phyloP scores from a whole-genome alignment of 2,888 invertebrate genomes.

The Amphipyra berbera region DNA sequence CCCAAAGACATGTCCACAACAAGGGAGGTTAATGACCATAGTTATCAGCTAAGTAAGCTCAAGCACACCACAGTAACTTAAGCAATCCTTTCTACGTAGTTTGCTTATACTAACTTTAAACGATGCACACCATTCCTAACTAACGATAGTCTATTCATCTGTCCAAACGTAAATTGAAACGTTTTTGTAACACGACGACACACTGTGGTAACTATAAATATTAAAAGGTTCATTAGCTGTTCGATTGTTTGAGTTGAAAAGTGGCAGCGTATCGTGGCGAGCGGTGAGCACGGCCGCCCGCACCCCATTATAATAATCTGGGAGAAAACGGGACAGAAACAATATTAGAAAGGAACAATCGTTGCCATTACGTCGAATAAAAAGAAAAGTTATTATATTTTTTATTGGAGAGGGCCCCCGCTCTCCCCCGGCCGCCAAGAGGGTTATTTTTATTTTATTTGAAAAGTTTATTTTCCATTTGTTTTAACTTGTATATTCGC shows the following conservation, averaged over 20 bases:
- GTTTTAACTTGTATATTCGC: conserved; percentile 88
- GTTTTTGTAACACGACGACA: conserved; percentile 33
- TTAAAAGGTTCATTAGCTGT: conserved; percentile 59
- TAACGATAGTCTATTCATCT: conserved; percentile 15
- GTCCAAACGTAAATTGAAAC: conserved; percentile 41
- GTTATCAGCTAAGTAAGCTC: too few relatives aligned
- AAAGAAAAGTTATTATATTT: conserved; percentile 90
- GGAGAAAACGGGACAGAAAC: conserved; percentile 81
- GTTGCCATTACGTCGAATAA: conserved; percentile 89
- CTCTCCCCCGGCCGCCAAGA: conserved; percentile 86
- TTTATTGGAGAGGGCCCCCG: conserved; percentile 88
- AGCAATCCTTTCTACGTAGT: too few relatives aligned
- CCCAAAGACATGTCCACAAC: too few relatives aligned
- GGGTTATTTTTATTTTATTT: conserved; percentile 90
- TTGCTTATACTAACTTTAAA: too few relatives aligned
- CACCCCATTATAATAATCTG: conserved; percentile 85
- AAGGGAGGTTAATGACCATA: too few relatives aligned
- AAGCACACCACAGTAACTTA: too few relatives aligned
- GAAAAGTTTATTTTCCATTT: conserved; percentile 90
- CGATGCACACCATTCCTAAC: not conserved
- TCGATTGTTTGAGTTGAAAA: conserved; percentile 51
- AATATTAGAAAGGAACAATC: conserved; percentile 86
- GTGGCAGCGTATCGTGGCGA: conserved; percentile 58
- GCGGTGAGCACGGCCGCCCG: conserved; percentile 56
- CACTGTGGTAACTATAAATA: conserved; percentile 48